Conservation (phyloP, 1,140 invertebrate genomes). For the Pomacea maculata region DNA sequence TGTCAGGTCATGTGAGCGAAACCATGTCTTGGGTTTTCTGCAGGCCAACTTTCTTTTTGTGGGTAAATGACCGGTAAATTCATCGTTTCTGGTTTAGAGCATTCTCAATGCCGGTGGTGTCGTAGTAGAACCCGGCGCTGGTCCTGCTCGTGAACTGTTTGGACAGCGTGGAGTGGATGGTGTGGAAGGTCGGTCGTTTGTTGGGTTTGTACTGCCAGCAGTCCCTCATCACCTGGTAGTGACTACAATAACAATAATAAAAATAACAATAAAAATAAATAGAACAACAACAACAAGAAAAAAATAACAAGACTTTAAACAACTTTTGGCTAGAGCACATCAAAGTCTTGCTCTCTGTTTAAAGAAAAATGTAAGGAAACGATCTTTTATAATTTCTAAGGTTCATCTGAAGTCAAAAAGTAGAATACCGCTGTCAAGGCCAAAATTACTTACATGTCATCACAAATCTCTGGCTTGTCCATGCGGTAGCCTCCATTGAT, state of each 20-base stretch:
- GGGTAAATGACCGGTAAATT: too few species aligned
- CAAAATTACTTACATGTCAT: constrained; percentile 35
- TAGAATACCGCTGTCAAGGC: neutral
- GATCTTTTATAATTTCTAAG: neutral
- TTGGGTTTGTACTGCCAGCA: constrained; percentile 7
- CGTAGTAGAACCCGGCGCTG: constrained; percentile 10
- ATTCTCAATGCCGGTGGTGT: neutral
- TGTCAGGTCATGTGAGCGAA: too few species aligned
- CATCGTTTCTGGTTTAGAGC: too few species aligned
- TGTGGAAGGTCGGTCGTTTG: constrained; percentile 1
- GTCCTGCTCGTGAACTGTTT: neutral
- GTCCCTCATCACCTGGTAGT: constrained; percentile 8
- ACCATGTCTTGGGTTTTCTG: too few species aligned
- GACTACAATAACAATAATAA: neutral
- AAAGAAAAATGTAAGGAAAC: neutral
- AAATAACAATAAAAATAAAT: neutral
- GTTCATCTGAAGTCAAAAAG: neutral
- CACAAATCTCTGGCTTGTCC: constrained; percentile 36
- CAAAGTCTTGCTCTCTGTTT: neutral
- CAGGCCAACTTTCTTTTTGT: too few species aligned
- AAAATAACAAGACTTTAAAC: neutral
- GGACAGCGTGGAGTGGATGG: neutral
- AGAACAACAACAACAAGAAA: neutral
- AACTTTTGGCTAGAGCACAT: neutral
- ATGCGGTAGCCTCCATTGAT: constrained; percentile 40